Evolutionary conservation across 2,888 invertebrate genomes (phyloP).

Genomic region (Drosophila paranaensis): DNA sequence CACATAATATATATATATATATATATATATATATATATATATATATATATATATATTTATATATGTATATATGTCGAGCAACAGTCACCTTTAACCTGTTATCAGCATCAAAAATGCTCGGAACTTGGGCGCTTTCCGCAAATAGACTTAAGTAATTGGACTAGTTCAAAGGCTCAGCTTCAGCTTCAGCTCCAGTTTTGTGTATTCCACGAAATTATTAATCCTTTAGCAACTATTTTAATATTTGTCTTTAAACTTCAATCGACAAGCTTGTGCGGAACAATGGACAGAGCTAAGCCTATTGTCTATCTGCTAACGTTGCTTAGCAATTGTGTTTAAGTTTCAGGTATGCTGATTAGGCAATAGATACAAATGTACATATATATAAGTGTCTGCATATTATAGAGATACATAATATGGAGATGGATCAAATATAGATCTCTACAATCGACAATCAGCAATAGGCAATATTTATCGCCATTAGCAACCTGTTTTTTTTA

Average conservation of each 20-base stretch:
- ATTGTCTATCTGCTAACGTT: not conserved
- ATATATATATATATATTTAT: not conserved
- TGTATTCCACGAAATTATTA: not conserved
- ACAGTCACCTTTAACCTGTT: not conserved
- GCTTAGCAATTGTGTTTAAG: too few species aligned
- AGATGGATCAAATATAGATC: too few species aligned
- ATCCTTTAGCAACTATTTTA: not conserved
- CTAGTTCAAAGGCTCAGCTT: not conserved
- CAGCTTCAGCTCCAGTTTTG: not conserved
- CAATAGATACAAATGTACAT: too few species aligned
- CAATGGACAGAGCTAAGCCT: not conserved
- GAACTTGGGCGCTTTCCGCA: not conserved
- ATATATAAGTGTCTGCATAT: too few species aligned
- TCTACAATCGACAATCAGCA: too few species aligned
- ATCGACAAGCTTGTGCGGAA: not conserved
- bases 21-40: not conserved
- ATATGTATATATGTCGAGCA: not conserved
- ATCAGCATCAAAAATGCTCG: not conserved
- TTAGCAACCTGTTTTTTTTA: too few species aligned
- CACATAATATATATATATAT: not conserved
- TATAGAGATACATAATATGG: too few species aligned
- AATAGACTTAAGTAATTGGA: slow-evolving; percentile 11
- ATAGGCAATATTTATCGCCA: too few species aligned
- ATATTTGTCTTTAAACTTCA: not conserved
- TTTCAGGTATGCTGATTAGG: too few species aligned